Evolutionary conservation across 1,140 invertebrate genomes (phyloP), one percentile per base, ranked within the genome.

Genomic region (Drosophila bipectinata): DNA sequence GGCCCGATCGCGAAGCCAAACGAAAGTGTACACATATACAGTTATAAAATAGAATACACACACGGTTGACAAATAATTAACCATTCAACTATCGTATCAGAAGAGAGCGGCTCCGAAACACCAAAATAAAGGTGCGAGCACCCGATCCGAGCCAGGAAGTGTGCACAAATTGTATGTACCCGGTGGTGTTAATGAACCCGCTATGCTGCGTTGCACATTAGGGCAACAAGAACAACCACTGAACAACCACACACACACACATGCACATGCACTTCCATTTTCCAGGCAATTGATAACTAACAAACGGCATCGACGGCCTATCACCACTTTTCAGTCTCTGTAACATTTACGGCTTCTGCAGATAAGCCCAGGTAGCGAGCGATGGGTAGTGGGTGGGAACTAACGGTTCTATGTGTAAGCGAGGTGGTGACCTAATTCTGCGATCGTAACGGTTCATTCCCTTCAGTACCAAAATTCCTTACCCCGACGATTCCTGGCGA

Each of bases 181-280:
- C 9, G 48, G 48, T 24, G 48, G 48, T 24, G 44, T 56, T 71
- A 71, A 69, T 57, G 44, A 71, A 58, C 34, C 47, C 45, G 52
- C 26, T 45, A 67, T 53, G 39, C 64, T 54, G 48, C 21, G 62
- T 30, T 68, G 49, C 49, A 55, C 41, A 69, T 28, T 28, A 28
- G 26, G 26, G 26, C 26, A 28, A 28, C 26, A 28, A 28, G 5
- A 28, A 28, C 26, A 28, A 28, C 26, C 7, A 9, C 34, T 8
- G 9, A n/a, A n/a, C 9, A 0, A 37, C 12, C 7, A 10, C 7
- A 37, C 7, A 37, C 3, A 37, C 7, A 10, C 1, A n/a, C 41
- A 2, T 18, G 7, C 14, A 8, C 15, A 44, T 44, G 14, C 12
- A 60, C 44, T 24, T 52, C n/a, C 15, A 15, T 10, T 4, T 10